phyloP scores from a whole-genome alignment of 2,113 vertebrate species.

The Chamaetylas fuelleborni region DNA sequence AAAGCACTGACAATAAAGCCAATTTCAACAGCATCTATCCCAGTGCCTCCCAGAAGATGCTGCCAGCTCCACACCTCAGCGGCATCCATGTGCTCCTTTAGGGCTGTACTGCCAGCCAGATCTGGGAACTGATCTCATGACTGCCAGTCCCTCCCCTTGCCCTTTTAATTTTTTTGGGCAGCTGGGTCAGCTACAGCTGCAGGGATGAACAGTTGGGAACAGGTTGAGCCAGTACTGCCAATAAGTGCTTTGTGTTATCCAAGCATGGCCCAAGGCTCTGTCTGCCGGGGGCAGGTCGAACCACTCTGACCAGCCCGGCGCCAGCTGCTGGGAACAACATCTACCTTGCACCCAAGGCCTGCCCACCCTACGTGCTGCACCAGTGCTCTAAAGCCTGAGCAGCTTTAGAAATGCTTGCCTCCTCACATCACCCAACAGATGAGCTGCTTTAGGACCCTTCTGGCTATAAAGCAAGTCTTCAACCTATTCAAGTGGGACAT shows the following conservation, averaged over 20 bases:
- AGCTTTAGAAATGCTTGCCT: neutral
- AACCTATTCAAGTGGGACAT: accelerated
- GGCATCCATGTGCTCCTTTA: neutral
- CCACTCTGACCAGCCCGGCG: slow-evolving; percentile 29
- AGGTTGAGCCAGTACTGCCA: slow-evolving; percentile 4
- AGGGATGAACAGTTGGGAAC: slow-evolving; percentile 48
- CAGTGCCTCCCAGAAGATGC: neutral
- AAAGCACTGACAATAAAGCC: neutral
- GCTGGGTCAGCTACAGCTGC: slow-evolving; percentile 39
- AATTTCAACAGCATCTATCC: neutral
- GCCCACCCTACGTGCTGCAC: neutral
- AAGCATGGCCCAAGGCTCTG: slow-evolving; percentile 51
- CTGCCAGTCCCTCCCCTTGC: neutral
- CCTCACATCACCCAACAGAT: accelerated
- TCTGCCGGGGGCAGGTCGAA: slow-evolving; percentile 26
- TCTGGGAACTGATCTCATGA: neutral
- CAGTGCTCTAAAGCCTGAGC: accelerated
- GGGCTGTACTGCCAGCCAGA: neutral
- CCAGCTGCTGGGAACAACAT: neutral
- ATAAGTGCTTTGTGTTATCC: slow-evolving; percentile 23
- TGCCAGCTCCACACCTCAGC: slow-evolving; percentile 34
- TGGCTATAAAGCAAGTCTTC: neutral
- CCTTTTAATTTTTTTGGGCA: slow-evolving; percentile 15
- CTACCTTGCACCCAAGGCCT: neutral
- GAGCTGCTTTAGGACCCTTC: neutral